Conservation (phyloP, 2,113 vertebrate species). For the Microcebus griseorufus region DNA sequence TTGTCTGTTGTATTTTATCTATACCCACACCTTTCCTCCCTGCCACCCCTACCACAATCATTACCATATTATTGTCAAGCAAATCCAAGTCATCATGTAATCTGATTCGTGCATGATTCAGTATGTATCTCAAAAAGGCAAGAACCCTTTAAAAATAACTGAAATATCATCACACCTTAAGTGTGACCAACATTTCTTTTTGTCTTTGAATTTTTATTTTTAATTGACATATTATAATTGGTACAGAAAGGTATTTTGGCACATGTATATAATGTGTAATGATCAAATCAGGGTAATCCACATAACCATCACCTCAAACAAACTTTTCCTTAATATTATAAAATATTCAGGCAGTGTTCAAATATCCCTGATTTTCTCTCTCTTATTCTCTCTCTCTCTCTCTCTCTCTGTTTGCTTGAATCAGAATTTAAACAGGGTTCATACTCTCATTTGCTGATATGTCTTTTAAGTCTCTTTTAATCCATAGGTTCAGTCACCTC, state of each 20-base stretch:
- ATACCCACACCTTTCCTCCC: background rate
- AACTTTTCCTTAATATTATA: background rate
- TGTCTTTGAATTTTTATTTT: background rate
- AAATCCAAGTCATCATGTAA: background rate
- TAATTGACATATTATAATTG: background rate
- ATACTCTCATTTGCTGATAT: background rate
- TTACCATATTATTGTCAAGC: background rate
- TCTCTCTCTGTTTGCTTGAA: background rate
- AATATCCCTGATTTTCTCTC: background rate
- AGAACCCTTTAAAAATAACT: slow-evolving; percentile 24
- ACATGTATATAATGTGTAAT: background rate
- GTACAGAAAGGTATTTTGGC: background rate
- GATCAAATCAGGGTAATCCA: background rate
- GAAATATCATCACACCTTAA: background rate
- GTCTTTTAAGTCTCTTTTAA: background rate
- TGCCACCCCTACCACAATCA: background rate
- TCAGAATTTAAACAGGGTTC: background rate
- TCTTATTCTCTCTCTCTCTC: background rate
- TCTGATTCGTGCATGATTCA: background rate
- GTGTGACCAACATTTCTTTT: background rate
- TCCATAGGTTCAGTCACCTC: background rate
- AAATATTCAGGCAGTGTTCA: background rate
- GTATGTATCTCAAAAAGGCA: too few relatives aligned
- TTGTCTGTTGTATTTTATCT: background rate
- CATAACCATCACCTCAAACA: background rate